Conservation (phyloP, 2,888 invertebrate genomes). For the Cinara cedri region DNA sequence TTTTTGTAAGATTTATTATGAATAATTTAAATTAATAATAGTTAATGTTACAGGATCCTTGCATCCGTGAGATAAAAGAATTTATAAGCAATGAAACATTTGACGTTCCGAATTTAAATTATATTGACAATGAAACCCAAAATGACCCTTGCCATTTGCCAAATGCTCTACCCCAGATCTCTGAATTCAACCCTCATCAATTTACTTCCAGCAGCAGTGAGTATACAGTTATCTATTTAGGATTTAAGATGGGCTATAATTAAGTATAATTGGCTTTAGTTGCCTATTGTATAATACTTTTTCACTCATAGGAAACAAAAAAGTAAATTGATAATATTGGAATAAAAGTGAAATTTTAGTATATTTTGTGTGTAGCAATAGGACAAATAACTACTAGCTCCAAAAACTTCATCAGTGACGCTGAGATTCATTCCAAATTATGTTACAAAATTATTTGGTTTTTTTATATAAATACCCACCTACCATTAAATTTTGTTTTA, state of each 20-base stretch:
- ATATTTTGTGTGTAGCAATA: background rate
- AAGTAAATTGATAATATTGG: background rate
- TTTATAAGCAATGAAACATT: conserved; percentile 29
- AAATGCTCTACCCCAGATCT: conserved; percentile 64
- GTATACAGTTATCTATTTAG: background rate
- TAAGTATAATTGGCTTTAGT: no score
- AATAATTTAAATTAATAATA: background rate
- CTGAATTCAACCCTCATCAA: conserved; percentile 66
- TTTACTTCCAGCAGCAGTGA: conserved; percentile 57
- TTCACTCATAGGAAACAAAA: background rate
- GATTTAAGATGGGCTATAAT: no score
- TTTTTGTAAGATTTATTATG: conserved; percentile 1
- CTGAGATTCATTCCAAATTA: no score
- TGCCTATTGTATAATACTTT: background rate
- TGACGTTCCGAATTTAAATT: conserved; percentile 25
- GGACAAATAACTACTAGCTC: no score
- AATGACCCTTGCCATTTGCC: conserved; percentile 32
- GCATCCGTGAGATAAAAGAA: conserved; percentile 51
- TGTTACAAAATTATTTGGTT: no score
- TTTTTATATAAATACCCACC: no score
- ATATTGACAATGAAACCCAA: conserved; percentile 39
- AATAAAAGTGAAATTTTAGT: background rate
- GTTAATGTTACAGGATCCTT: conserved; percentile 34
- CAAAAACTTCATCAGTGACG: no score
- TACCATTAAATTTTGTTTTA: no score